phyloP scores from a whole-genome alignment of 1,140 invertebrate genomes.

The Euura lappo region DNA sequence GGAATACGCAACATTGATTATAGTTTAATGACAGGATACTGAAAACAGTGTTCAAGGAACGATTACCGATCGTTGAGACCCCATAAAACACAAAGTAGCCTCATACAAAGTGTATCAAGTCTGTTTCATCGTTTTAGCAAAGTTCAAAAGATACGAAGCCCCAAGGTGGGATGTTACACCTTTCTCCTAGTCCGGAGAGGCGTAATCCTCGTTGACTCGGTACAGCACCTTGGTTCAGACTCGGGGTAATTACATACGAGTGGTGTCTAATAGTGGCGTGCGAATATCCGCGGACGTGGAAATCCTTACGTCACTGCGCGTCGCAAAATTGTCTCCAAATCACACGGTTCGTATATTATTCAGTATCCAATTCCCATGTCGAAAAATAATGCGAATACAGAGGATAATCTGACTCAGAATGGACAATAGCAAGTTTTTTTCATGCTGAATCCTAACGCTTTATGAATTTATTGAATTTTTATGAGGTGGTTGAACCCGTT shows the following conservation, averaged over 20 bases:
- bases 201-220: not conserved
- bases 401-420: too few species aligned
- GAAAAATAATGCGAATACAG: too few species aligned
- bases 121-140: not conserved
- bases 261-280: not conserved
- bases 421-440: too few species aligned
- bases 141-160: not conserved
- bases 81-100: too few species aligned
- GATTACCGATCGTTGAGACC: too few species aligned
- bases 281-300: not conserved
- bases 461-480: not conserved
- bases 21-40: too few species aligned
- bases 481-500: not conserved
- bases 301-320: not conserved
- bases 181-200: not conserved
- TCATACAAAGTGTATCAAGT: not conserved
- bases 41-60: too few species aligned
- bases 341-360: too few species aligned
- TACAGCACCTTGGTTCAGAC: not conserved
- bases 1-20: too few species aligned
- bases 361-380: too few species aligned
- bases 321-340: too few species aligned
- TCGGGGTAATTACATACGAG: not conserved
- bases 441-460: too few species aligned
- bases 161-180: not conserved